These are phyloP conservation scores for Podarcis cretensis DNA, from an alignment of 2,113 vertebrate species.

Conservation along the genomic window DNA sequence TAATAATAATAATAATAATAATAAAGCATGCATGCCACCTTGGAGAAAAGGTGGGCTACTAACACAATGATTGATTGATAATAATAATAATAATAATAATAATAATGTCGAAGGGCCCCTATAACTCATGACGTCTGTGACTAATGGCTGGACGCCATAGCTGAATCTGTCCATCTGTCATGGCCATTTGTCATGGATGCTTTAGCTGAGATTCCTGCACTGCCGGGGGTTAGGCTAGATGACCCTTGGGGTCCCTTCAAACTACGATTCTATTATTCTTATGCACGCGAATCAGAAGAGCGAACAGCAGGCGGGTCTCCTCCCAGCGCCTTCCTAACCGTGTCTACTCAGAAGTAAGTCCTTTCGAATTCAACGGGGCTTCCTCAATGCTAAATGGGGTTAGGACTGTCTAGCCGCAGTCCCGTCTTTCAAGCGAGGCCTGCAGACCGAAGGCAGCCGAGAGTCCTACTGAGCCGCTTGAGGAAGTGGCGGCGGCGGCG, in stretches of 20 bases:
- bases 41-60: no score
- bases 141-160: background rate
- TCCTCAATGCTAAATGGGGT: background rate
- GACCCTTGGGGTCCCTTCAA: no score
- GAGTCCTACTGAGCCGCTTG: no score
- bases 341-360: background rate
- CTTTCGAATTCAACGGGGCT: background rate
- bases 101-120: no score
- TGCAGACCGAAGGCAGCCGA: background rate
- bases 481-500: background rate
- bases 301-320: background rate
- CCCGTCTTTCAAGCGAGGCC: background rate
- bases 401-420: background rate
- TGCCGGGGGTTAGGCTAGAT: no score
- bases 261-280: no score
- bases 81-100: no score
- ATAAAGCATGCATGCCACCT: no score
- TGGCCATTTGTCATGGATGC: background rate
- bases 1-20: no score
- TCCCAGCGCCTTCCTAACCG: background rate
- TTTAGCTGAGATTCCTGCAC: no score
- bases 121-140: background rate
- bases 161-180: background rate
- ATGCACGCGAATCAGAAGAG: background rate
- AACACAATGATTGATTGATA: no score